Evolutionary conservation across 2,888 invertebrate genomes (phyloP), one percentile per base, ranked within the genome.

Genomic region (Drosophila leonis): DNA sequence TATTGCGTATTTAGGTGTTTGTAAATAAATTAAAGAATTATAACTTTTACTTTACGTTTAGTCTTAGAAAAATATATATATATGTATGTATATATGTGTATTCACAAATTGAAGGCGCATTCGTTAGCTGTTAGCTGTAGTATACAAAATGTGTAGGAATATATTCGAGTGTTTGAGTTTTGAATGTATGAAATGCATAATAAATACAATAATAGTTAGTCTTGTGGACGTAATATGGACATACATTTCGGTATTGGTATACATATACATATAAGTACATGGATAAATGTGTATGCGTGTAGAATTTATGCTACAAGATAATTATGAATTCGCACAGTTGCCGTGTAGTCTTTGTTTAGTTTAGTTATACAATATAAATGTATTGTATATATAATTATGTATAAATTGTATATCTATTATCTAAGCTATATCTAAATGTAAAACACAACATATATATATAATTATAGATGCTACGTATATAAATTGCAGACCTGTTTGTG

Each of bases 51-150:
- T 51, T 41, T 54, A 66, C 8, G 33, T 20, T 60, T 70, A 62
- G 39, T 55, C 55, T 65, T 83, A 65, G 37, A 82, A 65, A 65
- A 57, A 49, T 49, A 49, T 27, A 48, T 48, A n/a, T 31, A 29
- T 31, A 12, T 31, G 4, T 29, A 48, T 49, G 69, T 65, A 83
- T 88, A 9, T 31, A 20, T 42, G 56, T 42, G 42, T 56, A 83
- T 83, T 83, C 82, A 83, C 82, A 83, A 86, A 74, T 83, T 69
- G 60, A 88, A 88, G 81, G 86, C 88, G 86, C 88, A 60, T 69
- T 66, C 31, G 80, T 85, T 82, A 80, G 80, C 80, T 78, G 63
- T 67, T 65, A 83, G 82, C 87, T 61, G 60, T 65, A 84, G 84
- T 75, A 68, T 84, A 75, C 82, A 85, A 76, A 62, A 55, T 76